Evolutionary conservation across 2,797 vertebrate species (phyloP), one percentile per base, ranked within the genome.

Genomic region (Rhinogobio ventralis): DNA sequence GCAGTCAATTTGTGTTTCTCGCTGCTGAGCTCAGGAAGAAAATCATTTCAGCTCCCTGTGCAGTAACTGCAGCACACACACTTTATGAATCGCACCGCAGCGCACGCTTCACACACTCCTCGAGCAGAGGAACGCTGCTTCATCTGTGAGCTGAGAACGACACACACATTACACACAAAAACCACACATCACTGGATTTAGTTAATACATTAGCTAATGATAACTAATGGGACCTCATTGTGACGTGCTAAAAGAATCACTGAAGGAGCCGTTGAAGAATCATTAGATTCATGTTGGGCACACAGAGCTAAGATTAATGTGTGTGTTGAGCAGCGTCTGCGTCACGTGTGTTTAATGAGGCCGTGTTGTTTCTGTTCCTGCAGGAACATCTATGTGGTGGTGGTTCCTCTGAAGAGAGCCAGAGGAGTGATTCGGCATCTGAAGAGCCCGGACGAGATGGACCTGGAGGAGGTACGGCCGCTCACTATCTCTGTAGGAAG

Each of bases 391-490:
- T 97, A 99, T 14, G 97, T 99, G 85, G 97, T 99, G 87, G 97
- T 99, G 88, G 97, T 98, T 39, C 94, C 98, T 5, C 95, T 96
- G 88, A 97, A 96, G 90, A 96, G 95, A 87, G 94, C 95, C 5
- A 95, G 96, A 0, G 97, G 97, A 30, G 95, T 96, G 85, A 96
- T 97, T 87, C 95, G 94, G 83, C 95, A 96, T 0, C 93, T 95
- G 87, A 97, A 96, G 89, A 99, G 95, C 89, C 98, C 98, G 0
- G 98, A 99, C 88, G 97, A 99, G 91, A 98, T 99, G 97, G 98
- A 99, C 91, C 94, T 99, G 81, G 98, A 99, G 91, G 98, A 99
- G 97, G 98, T 99, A 91, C 81, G 62, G 79, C 30, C 14, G 0
- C 30, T 19, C 49, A 3, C 4, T 10, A 1, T 57, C 55, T 11